Evolutionary conservation across 1,140 invertebrate genomes (phyloP).

Genomic region (Bombus huntii): DNA sequence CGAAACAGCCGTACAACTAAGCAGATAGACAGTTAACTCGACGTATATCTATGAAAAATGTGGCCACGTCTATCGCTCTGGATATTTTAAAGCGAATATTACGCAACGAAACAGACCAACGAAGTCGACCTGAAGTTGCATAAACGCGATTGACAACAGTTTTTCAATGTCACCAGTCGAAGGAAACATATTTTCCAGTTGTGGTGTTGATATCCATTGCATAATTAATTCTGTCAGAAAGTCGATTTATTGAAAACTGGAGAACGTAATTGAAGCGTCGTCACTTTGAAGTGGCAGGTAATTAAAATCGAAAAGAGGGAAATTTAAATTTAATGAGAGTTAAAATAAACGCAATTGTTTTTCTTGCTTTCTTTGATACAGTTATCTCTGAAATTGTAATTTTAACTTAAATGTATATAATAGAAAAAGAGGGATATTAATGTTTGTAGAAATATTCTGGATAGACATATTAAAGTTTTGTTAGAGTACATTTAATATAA

Average conservation of each 20-base stretch:
- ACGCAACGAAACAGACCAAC: not conserved
- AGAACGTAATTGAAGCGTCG: too few species aligned
- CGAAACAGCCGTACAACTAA: not conserved
- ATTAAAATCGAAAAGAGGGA: not conserved
- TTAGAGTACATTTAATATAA: too few species aligned
- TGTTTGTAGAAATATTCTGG: not conserved
- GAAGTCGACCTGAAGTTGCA: not conserved
- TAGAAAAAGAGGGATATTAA: not conserved
- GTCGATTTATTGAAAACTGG: not conserved
- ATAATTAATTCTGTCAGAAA: slow-evolving; percentile 1
- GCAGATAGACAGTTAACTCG: not conserved
- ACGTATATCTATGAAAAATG: not conserved
- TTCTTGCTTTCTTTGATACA: not conserved
- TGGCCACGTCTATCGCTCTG: not conserved
- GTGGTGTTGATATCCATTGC: not conserved
- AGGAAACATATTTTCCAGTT: not conserved
- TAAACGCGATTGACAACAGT: slow-evolving; percentile 3
- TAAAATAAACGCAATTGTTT: not conserved
- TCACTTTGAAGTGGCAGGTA: not conserved
- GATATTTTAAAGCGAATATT: slow-evolving; percentile 15
- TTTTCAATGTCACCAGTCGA: not conserved
- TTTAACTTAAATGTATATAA: not conserved
- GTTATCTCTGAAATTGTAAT: not conserved
- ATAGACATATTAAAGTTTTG: too few species aligned
- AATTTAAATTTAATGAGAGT: not conserved